Evolutionary conservation across 1,140 invertebrate species (phyloP), one percentile per base, ranked within the genome.

Genomic region (Homarus americanus): DNA sequence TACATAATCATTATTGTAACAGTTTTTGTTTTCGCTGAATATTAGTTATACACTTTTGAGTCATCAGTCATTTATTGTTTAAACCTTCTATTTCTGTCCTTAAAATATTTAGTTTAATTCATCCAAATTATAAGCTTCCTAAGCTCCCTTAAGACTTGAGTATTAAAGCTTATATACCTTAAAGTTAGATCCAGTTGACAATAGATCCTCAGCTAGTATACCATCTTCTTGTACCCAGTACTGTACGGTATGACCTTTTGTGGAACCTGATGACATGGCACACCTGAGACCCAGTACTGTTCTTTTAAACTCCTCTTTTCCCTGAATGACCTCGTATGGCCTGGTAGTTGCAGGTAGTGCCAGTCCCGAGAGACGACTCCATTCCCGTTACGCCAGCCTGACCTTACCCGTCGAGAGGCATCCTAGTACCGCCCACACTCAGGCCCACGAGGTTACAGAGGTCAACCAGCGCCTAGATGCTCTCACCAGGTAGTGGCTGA

Each of bases 401-500:
- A 91, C 91, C 36, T 75, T 91, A 63, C 91, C 91, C 36, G 84
- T 87, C 41, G 91, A 91, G 36, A 76, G 79, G 58, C 76, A 44
- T 32, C 38, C 58, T 63, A 69, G 63, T 44, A 36, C 82, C 28
- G 40, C 82, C 44, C 86, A 87, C 49, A 66, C 20, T 41, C 76
- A 86, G 20, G 69, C 69, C 49, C 73, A 78, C 5, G 92, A 92
- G 58, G 89, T 92, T 63, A 49, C 78, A 66, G 78, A 87, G 44
- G 86, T 92, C 80, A 91, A 91, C 86, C 53, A 49, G 85, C 90
- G 92, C 66, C 82, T 92, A 79, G 92, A 92, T 83, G 86, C 92
- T 28, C 82, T 92, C 24, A 79, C 92, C 75, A 92, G 89, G 92
- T 92, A 89, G 75, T 58, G 63, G 44, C 34, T 53, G 24, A 20